Percentiles rank a stretch among this genome's conserved stretches.
Evolutionary conservation across 2,797 vertebrate genomes (phyloP).

Genomic region (Sebastes oblongus): DNA sequence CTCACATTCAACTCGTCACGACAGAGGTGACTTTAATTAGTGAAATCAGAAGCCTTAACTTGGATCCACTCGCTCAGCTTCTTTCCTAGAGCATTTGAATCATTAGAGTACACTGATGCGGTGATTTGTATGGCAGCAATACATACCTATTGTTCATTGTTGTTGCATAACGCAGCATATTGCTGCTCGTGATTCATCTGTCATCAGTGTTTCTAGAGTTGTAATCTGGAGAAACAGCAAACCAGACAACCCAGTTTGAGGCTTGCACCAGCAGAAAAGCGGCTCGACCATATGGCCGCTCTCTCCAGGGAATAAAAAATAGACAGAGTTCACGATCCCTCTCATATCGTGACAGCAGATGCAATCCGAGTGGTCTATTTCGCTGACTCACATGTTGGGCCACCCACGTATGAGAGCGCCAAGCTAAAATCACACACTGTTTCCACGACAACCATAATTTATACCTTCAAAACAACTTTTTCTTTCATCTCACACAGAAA

Average conservation of each 20-base stretch:
- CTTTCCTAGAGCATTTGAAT: not conserved
- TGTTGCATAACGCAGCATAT: not conserved
- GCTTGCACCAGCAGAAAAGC: slow-evolving; percentile 12
- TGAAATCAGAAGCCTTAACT: not conserved
- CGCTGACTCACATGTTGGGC: slow-evolving; percentile 78
- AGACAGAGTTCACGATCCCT: slow-evolving; percentile 61
- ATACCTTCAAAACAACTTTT: slow-evolving; percentile 65
- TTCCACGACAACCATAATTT: slow-evolving; percentile 76
- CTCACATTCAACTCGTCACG: not conserved
- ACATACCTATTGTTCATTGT: not conserved
- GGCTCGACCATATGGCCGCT: slow-evolving; percentile 58
- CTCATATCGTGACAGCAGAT: slow-evolving; percentile 78
- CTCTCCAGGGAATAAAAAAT: slow-evolving; percentile 52
- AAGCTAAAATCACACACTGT: slow-evolving; percentile 71
- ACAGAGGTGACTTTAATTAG: not conserved
- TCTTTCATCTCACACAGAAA: slow-evolving; percentile 43
- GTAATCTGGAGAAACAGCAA: slow-evolving; percentile 9
- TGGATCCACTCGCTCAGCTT: not conserved
- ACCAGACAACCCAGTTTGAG: slow-evolving; percentile 19
- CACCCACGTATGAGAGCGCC: slow-evolving; percentile 69
- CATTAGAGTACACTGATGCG: not conserved
- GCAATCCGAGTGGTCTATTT: slow-evolving; percentile 73
- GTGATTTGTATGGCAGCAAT: not conserved
- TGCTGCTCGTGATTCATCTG: not conserved
- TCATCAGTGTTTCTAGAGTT: not conserved